These are phyloP conservation scores for Hucho hucho DNA, from an alignment of 2,113 vertebrate genomes.

Conservation along the genomic window DNA sequence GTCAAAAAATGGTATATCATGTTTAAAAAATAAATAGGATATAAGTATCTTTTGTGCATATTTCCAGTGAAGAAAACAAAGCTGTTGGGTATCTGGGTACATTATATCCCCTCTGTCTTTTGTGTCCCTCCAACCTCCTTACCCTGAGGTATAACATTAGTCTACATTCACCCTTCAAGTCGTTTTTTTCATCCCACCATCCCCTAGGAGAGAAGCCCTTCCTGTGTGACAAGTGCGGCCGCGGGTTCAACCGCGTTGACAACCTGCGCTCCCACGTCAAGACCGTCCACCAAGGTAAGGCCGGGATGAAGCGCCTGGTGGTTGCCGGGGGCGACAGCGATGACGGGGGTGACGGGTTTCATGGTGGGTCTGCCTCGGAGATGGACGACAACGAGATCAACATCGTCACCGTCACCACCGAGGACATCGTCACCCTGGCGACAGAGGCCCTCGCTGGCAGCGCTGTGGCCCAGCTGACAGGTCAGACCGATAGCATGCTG, in stretches of 20 bases:
- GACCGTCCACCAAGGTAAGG: slow-evolving; percentile 95
- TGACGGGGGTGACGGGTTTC: slow-evolving; percentile 58
- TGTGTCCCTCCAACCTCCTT: neutral
- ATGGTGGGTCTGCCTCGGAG: slow-evolving; percentile 32
- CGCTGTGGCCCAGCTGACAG: slow-evolving; percentile 89
- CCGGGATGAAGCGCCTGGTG: slow-evolving; percentile 90
- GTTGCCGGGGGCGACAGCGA: slow-evolving; percentile 46
- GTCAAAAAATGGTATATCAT: neutral
- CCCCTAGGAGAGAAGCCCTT: slow-evolving; percentile 91
- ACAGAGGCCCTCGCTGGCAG: slow-evolving; percentile 87
- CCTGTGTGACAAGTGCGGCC: slow-evolving; percentile 94
- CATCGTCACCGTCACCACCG: slow-evolving; percentile 88
- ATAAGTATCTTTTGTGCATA: neutral
- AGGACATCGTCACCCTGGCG: slow-evolving; percentile 91
- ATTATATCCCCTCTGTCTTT: neutral
- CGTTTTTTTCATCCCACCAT: neutral
- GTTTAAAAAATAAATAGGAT: too few species aligned
- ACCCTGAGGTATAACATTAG: neutral
- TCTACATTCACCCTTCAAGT: neutral
- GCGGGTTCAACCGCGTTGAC: slow-evolving; percentile 96
- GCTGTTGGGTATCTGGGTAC: neutral
- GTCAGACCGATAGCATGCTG: slow-evolving; percentile 62
- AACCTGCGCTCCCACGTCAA: slow-evolving; percentile 97
- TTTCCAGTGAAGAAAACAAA: neutral
- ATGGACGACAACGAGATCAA: slow-evolving; percentile 82